Conservation (phyloP, 2,888 invertebrate genomes). For the Megaustenia siamemsis region DNA sequence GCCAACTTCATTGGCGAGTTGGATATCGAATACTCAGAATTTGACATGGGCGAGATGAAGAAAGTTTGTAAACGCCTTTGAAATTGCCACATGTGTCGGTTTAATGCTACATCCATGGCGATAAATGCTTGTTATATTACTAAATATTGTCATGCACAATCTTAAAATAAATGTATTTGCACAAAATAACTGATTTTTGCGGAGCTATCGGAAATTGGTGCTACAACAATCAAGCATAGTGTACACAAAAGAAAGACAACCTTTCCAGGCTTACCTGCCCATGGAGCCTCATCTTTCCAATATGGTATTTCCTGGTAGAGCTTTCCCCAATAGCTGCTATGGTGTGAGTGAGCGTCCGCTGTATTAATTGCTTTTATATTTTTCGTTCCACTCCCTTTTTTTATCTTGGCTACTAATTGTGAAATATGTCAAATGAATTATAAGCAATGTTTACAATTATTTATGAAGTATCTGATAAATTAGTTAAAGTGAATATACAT, state of each 20-base stretch:
- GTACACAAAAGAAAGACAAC: conserved; percentile 41
- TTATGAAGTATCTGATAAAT: no score
- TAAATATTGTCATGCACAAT: conserved; percentile 17
- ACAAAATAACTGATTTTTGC: background rate
- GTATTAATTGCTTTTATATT: background rate
- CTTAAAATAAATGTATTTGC: background rate
- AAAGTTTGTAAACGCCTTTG: conserved; percentile 48
- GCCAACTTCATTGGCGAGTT: conserved; percentile 55
- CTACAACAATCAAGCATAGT: conserved; percentile 31
- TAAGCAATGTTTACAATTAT: background rate
- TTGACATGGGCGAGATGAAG: conserved; percentile 36
- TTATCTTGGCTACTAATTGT: background rate
- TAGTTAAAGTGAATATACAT: no score
- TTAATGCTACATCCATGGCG: conserved; percentile 25
- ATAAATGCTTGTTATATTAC: conserved; percentile 3
- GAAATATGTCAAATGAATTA: background rate
- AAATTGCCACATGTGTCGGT: conserved; percentile 11
- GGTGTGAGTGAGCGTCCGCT: background rate
- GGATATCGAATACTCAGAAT: conserved; percentile 34
- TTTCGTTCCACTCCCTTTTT: background rate
- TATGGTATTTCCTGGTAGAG: conserved; percentile 6
- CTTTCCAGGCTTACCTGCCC: conserved; percentile 32
- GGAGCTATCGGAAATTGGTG: conserved; percentile 40
- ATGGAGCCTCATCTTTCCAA: conserved; percentile 26
- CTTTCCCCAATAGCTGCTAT: background rate